Evolutionary conservation across 2,888 invertebrate genomes (phyloP).

Genomic region (Lasioglossum lativentre): DNA sequence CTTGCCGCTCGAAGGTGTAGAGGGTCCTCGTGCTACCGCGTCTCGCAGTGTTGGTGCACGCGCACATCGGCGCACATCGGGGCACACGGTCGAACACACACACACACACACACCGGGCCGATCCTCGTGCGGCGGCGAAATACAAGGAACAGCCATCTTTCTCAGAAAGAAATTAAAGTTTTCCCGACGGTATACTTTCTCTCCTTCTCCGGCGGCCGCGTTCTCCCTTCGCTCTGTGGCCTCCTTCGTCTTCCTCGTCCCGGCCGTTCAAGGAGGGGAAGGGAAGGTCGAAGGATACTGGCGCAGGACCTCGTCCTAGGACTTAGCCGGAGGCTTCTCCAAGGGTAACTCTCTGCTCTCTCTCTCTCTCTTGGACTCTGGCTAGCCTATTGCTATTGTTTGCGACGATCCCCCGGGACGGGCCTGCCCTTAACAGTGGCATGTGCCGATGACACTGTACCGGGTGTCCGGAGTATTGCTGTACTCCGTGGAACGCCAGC

Average conservation of each 20-base stretch:
- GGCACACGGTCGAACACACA: no score
- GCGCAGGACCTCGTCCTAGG: slow-evolving; percentile 53
- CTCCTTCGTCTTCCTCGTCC: slow-evolving; percentile 31
- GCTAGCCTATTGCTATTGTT: slow-evolving; percentile 81
- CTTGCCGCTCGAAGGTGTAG: slow-evolving; percentile 13
- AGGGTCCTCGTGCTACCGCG: slow-evolving; percentile 10
- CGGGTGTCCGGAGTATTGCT: slow-evolving; percentile 64
- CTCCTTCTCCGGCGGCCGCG: slow-evolving; percentile 23
- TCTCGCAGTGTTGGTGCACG: slow-evolving; percentile 9
- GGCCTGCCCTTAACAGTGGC: slow-evolving; percentile 76
- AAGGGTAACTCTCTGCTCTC: slow-evolving; percentile 55
- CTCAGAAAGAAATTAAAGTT: slow-evolving; percentile 82
- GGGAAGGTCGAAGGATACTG: slow-evolving; percentile 66
- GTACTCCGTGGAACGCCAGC: background rate
- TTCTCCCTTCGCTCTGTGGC: slow-evolving; percentile 32
- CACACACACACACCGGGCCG: slow-evolving; percentile 17
- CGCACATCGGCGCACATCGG: slow-evolving; percentile 19
- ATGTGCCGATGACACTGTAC: slow-evolving; percentile 78
- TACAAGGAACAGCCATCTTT: slow-evolving; percentile 78
- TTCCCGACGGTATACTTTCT: slow-evolving; percentile 77
- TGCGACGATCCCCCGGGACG: slow-evolving; percentile 72
- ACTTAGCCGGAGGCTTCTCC: slow-evolving; percentile 55
- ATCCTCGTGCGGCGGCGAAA: slow-evolving; percentile 66
- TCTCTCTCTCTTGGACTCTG: slow-evolving; percentile 16
- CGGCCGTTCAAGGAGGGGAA: slow-evolving; percentile 64